These are phyloP conservation scores for Wasmannia auropunctata DNA, from an alignment of 1,140 invertebrate genomes.

Conservation along the genomic window DNA sequence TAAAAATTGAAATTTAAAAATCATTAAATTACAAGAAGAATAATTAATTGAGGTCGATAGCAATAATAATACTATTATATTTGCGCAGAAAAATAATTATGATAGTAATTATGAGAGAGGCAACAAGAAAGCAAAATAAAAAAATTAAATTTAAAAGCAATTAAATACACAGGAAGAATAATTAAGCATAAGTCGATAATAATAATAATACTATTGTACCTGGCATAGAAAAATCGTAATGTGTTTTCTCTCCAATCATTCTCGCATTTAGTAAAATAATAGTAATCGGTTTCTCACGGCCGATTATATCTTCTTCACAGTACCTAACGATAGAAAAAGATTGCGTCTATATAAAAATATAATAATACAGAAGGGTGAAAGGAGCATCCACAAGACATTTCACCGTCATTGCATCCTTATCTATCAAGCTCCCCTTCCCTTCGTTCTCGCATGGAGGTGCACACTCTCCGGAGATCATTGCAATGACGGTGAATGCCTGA, in stretches of 20 bases:
- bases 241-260: background rate
- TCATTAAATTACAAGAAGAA: background rate
- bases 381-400: constrained; percentile 14
- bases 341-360: background rate
- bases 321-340: background rate
- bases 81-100: constrained; percentile 1
- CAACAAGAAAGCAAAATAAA: background rate
- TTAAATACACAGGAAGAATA: background rate
- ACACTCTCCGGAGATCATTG: constrained; percentile 47
- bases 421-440: background rate
- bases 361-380: background rate
- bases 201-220: constrained; percentile 4
- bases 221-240: background rate
- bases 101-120: background rate
- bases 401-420: constrained; percentile 6
- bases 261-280: constrained; percentile 19
- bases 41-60: background rate
- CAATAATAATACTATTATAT: constrained; percentile 5
- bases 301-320: background rate
- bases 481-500: constrained; percentile 77
- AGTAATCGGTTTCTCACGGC: background rate
- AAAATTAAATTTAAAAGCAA: background rate
- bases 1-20: background rate
- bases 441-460: constrained; percentile 27
- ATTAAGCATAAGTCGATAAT: background rate